These are phyloP conservation scores for Capreolus pygargus DNA, from an alignment of 2,113 vertebrate species.

Conservation along the genomic window DNA sequence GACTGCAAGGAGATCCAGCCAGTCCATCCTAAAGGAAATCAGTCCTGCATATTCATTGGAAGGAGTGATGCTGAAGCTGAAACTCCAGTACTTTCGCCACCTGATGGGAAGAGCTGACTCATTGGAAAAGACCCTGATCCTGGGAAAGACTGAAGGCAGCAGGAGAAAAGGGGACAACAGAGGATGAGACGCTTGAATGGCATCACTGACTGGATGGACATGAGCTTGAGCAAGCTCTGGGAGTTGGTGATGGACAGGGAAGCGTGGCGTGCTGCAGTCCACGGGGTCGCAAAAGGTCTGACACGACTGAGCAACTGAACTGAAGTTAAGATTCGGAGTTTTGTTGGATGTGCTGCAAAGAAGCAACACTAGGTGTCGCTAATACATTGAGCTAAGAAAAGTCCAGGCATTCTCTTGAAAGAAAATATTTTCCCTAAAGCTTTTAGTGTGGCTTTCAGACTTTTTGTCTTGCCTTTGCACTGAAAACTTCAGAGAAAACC, in stretches of 20 bases:
- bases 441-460: constrained; percentile 38
- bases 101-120: neutral
- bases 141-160: neutral
- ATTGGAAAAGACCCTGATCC: neutral
- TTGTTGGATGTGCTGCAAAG: constrained; percentile 30
- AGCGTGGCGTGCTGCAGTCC: neutral
- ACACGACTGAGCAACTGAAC: neutral
- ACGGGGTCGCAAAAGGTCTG: neutral
- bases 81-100: neutral
- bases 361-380: constrained; percentile 78
- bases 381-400: constrained; percentile 59
- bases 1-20: neutral
- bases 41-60: neutral
- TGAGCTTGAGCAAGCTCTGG: neutral
- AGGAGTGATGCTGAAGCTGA: neutral
- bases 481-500: constrained; percentile 42
- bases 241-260: neutral
- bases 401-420: neutral
- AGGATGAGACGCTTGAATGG: neutral
- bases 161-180: neutral
- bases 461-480: constrained; percentile 38
- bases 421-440: constrained; percentile 41
- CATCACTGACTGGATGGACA: neutral
- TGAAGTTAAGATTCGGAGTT: neutral
- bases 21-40: neutral